phyloP scores from a whole-genome alignment of 1,140 invertebrate genomes.

The Bombus affinis region DNA sequence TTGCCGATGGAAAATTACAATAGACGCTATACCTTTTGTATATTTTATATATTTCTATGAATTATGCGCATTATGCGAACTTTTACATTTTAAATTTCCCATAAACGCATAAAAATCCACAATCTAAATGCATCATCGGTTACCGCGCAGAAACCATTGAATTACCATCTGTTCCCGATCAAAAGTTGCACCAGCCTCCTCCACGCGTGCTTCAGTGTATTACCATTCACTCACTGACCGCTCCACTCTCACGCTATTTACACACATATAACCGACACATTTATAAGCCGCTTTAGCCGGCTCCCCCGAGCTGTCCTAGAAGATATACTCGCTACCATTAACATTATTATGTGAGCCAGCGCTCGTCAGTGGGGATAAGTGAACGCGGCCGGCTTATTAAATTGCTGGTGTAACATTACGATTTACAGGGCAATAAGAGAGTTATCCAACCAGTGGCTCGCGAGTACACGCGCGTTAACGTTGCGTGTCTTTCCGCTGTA shows the following conservation, averaged over 20 bases:
- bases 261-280: not conserved
- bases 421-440: constrained; percentile 72
- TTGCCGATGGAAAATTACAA: too few species aligned
- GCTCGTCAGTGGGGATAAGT: constrained; percentile 69
- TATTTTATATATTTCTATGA: too few species aligned
- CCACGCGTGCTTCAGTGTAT: not conserved
- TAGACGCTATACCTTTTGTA: too few species aligned
- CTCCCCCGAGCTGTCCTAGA: constrained; percentile 59
- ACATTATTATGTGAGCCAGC: constrained; percentile 71
- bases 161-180: not conserved
- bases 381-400: constrained; percentile 70
- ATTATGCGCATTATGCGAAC: too few species aligned
- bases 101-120: too few species aligned
- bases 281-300: constrained; percentile 19
- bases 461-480: constrained; percentile 51
- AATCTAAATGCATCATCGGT: not conserved
- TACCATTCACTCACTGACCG: not conserved
- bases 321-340: constrained; percentile 72
- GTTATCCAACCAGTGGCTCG: constrained; percentile 61
- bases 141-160: not conserved
- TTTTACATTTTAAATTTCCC: too few species aligned
- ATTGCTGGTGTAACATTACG: constrained; percentile 71
- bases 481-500: constrained; percentile 49
- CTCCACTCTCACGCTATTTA: not conserved
- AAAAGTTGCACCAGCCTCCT: not conserved